These are phyloP conservation scores for Abrostola triplasia DNA, from an alignment of 2,888 invertebrate genomes.

Conservation along the genomic window DNA sequence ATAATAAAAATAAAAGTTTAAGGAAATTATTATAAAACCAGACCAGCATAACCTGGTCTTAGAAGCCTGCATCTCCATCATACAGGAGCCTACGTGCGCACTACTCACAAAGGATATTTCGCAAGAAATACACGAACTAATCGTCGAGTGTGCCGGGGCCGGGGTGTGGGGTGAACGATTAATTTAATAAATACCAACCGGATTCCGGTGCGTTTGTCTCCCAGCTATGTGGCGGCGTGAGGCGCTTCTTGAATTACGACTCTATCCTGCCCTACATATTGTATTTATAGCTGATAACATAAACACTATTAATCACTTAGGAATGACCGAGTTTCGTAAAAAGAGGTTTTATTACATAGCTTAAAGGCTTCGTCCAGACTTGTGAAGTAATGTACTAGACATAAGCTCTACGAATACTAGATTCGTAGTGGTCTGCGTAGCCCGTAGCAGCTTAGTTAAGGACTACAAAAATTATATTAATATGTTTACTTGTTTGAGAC, in stretches of 20 bases:
- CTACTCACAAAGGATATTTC: constrained; percentile 49
- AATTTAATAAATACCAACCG: constrained; percentile 84
- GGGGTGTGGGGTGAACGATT: constrained; percentile 71
- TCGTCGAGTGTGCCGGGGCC: constrained; percentile 49
- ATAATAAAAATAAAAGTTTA: no score
- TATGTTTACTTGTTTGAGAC: no score
- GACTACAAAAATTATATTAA: background rate
- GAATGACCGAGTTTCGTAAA: constrained; percentile 19
- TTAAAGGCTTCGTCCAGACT: background rate
- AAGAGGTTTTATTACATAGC: constrained; percentile 18
- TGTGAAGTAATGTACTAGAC: background rate
- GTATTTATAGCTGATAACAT: constrained; percentile 50
- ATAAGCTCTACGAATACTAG: background rate
- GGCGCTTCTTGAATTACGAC: constrained; percentile 74
- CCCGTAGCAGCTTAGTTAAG: background rate
- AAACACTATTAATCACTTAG: constrained; percentile 53
- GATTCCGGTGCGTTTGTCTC: constrained; percentile 82
- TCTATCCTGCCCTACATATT: constrained; percentile 56
- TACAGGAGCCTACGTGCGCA: background rate
- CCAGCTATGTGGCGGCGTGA: constrained; percentile 73
- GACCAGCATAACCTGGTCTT: no score
- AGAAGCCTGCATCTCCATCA: background rate
- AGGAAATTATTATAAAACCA: no score
- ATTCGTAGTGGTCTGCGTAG: background rate
- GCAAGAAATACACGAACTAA: constrained; percentile 57